A percentile compares a stretch with the other conserved stretches of the same genome.
Conservation (phyloP, 2,888 invertebrate genomes). For the Drosophila fungiperda region DNA sequence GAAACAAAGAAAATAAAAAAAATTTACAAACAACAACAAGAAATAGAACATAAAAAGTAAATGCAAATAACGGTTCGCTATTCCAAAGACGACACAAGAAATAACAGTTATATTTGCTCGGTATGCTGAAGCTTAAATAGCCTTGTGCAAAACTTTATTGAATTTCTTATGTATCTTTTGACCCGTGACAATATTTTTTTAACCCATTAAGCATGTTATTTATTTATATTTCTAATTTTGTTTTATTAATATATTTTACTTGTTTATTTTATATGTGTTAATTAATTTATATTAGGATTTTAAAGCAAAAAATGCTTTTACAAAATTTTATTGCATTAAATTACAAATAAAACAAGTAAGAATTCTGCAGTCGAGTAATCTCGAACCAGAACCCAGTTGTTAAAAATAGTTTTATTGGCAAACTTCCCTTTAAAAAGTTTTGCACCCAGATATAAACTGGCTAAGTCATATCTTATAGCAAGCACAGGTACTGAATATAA, state of each 20-base stretch:
- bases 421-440: no score
- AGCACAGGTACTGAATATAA: no score
- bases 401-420: no score
- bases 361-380: no score
- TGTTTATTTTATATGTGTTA: background rate
- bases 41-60: conserved; percentile 69
- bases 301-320: no score
- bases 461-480: no score
- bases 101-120: conserved; percentile 15
- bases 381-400: no score
- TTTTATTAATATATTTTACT: background rate
- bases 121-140: conserved; percentile 10
- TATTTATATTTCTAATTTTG: background rate
- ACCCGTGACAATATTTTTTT: background rate
- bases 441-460: no score
- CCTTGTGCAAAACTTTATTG: background rate
- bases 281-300: background rate
- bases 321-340: no score
- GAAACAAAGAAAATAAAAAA: conserved; percentile 6
- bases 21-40: conserved; percentile 17
- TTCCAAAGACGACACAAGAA: conserved; percentile 56
- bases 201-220: background rate
- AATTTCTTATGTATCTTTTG: background rate
- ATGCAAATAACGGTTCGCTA: conserved; percentile 68
- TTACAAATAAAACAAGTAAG: no score